phyloP scores from a whole-genome alignment of 2,113 vertebrate genomes.

The Rostratula benghalensis region DNA sequence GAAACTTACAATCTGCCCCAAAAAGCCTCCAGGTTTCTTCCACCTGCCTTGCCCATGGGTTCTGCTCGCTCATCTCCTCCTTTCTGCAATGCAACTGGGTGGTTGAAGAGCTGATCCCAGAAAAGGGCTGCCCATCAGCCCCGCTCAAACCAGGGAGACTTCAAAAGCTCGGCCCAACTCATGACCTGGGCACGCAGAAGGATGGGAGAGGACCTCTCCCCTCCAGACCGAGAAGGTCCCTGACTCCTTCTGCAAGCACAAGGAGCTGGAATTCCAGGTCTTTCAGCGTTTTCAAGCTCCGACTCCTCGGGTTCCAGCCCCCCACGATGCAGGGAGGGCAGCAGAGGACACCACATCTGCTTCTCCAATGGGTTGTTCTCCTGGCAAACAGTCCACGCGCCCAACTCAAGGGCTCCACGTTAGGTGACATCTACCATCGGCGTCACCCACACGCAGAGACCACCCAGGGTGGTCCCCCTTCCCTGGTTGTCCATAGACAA shows the following conservation, averaged over 20 bases:
- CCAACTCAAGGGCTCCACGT: rapidly evolving
- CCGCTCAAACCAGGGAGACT: not conserved
- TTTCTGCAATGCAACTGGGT: rapidly evolving
- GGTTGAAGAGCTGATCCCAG: not conserved
- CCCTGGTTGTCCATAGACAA: not conserved
- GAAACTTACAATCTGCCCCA: slow-evolving; percentile 9
- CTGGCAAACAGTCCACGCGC: too few species aligned
- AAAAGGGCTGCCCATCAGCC: not conserved
- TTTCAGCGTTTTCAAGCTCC: not conserved
- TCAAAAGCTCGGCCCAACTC: not conserved
- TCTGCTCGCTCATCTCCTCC: not conserved
- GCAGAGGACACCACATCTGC: not conserved
- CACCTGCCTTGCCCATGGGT: rapidly evolving
- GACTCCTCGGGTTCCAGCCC: rapidly evolving
- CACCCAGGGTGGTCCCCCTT: not conserved
- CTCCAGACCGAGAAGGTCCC: not conserved
- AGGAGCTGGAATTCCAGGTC: not conserved
- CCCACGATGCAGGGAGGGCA: not conserved
- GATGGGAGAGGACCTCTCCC: not conserved
- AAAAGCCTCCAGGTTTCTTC: not conserved
- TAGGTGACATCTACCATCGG: not conserved
- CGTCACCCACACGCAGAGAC: not conserved
- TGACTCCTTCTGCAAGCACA: not conserved
- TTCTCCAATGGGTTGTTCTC: not conserved
- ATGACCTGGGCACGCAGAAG: rapidly evolving